Evolutionary conservation across 2,113 vertebrate genomes (phyloP).

Genomic region (Salvator merianae): DNA sequence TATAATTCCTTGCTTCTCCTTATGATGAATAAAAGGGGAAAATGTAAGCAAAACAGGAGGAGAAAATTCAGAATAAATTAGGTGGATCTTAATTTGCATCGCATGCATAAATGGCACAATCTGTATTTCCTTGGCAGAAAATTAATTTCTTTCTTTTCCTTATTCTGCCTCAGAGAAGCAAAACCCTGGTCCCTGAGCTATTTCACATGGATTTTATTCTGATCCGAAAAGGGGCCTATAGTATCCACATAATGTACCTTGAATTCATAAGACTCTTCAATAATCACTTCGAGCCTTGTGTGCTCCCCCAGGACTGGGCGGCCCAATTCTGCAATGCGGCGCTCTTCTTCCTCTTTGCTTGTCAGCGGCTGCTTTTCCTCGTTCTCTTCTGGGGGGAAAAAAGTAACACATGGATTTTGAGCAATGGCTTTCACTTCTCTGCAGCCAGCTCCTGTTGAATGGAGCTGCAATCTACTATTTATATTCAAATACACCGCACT

Average conservation of each 20-base stretch:
- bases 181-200: neutral
- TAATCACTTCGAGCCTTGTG: slow-evolving; percentile 86
- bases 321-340: slow-evolving; percentile 89
- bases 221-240: neutral
- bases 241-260: slow-evolving; percentile 81
- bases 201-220: neutral
- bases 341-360: slow-evolving; percentile 89
- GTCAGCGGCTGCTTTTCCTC: slow-evolving; percentile 80
- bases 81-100: neutral
- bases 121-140: neutral
- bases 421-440: neutral
- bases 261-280: slow-evolving; percentile 98
- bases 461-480: neutral
- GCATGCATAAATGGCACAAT: neutral
- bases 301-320: slow-evolving; percentile 89
- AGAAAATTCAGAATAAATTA: neutral
- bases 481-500: neutral
- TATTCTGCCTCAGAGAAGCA: neutral
- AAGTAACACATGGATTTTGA: slow-evolving; percentile 48
- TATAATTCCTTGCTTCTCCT: neutral
- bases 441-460: slow-evolving; percentile 26
- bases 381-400: slow-evolving; percentile 73
- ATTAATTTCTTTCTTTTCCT: neutral
- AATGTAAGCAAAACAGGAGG: neutral
- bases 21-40: neutral